Conservation (phyloP, 2,113 vertebrate species). For the Esox niger region DNA sequence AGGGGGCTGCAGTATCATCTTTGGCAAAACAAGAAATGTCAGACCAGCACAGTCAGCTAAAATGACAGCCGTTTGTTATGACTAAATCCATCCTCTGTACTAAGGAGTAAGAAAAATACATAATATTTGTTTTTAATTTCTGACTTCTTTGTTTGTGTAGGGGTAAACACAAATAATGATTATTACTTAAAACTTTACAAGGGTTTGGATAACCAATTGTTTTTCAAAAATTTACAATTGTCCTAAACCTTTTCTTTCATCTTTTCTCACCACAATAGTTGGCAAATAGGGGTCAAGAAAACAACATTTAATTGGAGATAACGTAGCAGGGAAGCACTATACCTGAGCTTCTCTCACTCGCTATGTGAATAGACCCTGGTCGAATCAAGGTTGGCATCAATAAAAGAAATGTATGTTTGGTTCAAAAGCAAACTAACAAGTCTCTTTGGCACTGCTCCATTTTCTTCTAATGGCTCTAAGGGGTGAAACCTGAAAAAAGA, state of each 20-base stretch:
- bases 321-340: conserved; percentile 5
- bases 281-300: conserved; percentile 25
- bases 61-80: neutral
- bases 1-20: neutral
- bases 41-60: neutral
- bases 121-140: too few relatives aligned
- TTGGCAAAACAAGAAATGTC: neutral
- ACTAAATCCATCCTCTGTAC: neutral
- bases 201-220: neutral
- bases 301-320: conserved; percentile 30
- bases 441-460: conserved; percentile 24
- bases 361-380: conserved; percentile 22
- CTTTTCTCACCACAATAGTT: neutral
- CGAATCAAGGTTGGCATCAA: conserved; percentile 26
- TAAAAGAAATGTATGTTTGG: conserved; percentile 3
- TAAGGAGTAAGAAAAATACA: neutral
- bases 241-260: neutral
- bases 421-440: conserved; percentile 23
- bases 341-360: conserved; percentile 2
- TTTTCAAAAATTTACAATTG: neutral
- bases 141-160: too few relatives aligned
- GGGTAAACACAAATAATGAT: neutral
- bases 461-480: conserved; percentile 42
- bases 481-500: conserved; percentile 24
- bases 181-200: neutral